Evolutionary conservation across 2,888 invertebrate species (phyloP), one percentile per base, ranked within the genome.

Genomic region (Drosophila austrosaltans): DNA sequence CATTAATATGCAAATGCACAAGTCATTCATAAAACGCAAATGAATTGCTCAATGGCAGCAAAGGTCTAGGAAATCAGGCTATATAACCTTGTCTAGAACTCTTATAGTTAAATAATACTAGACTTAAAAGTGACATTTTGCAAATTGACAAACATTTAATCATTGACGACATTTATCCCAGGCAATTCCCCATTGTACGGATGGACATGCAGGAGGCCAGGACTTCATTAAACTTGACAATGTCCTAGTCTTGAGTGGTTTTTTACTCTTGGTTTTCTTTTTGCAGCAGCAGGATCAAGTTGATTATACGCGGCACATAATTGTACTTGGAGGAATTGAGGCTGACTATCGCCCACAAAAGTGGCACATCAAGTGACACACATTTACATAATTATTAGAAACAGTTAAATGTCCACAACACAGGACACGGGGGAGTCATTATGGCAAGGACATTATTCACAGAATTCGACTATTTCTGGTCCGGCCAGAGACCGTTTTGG

Each of bases 321-420:
- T 83, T 77, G 79, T 67, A 40, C 65, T 28, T 53, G 69, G 53
- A 69, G 76, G 76, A 76, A 76, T 72, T 75, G 74, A 69, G 53
- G 39, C 40, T 20, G 60, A 39, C 56, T 39, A 36, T 61, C 62
- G 63, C 62, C 63, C 72, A 66, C 79, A 74, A 77, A 77, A 80
- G 75, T 75, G 64, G 65, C 56, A 69, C 81, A 73, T 69, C 68
- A 75, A 75, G 80, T 79, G 84, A 81, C 87, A 81, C 71, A 81
- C 87, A 86, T 86, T 86, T 86, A 72, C 85, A 86, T 86, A 86
- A 86, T 86, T 86, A 86, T 86, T 86, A 86, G 85, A 88, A 86
- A 86, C 85, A 86, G 85, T 86, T 86, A 86, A 83, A 86, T 83
- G 84, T 79, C 85, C 85, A 86, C 85, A 85, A 76, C 75, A 69